Percentiles rank a stretch among this genome's conserved stretches.
phyloP scores from a whole-genome alignment of 2,888 invertebrate genomes.

The Drosophila suboccidentalis region DNA sequence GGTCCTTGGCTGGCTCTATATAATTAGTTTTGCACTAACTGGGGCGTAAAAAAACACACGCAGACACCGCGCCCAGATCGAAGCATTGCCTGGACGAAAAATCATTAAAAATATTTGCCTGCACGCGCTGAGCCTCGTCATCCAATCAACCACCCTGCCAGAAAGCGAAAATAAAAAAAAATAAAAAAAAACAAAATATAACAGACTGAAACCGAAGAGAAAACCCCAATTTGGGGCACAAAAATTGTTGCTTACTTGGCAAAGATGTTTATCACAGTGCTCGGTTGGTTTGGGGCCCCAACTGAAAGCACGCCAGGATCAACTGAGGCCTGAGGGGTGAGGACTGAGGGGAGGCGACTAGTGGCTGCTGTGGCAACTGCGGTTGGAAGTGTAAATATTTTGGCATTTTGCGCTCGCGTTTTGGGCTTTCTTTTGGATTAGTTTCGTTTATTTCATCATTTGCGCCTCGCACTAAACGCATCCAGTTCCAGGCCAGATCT shows the following conservation, averaged over 20 bases:
- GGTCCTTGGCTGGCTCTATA: constrained; percentile 45
- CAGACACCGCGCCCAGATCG: constrained; percentile 56
- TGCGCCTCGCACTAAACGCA: constrained; percentile 77
- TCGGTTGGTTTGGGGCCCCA: constrained; percentile 48
- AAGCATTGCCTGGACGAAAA: constrained; percentile 61
- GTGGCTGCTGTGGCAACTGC: constrained; percentile 51
- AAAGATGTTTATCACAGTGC: constrained; percentile 82
- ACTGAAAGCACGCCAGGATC: constrained; percentile 31
- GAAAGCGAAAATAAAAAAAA: constrained; percentile 10
- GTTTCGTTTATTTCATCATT: constrained; percentile 81
- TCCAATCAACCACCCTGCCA: constrained; percentile 71
- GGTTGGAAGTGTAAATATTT: constrained; percentile 78
- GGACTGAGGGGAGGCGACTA: neutral
- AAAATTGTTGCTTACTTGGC: constrained; percentile 84
- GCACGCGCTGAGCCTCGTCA: constrained; percentile 79
- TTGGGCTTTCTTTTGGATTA: constrained; percentile 78
- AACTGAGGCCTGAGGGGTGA: neutral
- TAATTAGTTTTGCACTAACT: constrained; percentile 80
- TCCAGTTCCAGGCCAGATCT: constrained; percentile 40
- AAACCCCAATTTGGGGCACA: constrained; percentile 82
- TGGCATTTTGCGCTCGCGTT: constrained; percentile 62
- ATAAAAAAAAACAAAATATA: constrained; percentile 16
- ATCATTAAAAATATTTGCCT: constrained; percentile 81
- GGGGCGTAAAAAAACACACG: constrained; percentile 67
- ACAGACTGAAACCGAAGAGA: constrained; percentile 39